These are phyloP conservation scores for Gymnogyps californianus DNA, from an alignment of 2,113 vertebrate species.

Conservation along the genomic window DNA sequence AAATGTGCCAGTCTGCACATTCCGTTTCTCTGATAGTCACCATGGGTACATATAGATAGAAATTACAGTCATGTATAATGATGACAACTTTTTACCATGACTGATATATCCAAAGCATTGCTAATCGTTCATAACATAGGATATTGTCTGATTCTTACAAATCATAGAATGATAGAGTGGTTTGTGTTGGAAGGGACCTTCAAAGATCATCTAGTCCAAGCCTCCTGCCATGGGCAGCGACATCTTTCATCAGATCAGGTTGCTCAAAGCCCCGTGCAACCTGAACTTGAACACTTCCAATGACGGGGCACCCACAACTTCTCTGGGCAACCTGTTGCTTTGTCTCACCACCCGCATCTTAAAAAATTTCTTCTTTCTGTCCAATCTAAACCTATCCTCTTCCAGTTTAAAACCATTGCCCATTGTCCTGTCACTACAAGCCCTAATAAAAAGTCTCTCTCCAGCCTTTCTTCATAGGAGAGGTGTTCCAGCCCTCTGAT, in stretches of 20 bases:
- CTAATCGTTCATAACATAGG: neutral
- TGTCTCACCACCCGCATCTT: too few species aligned
- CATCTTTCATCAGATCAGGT: too few species aligned
- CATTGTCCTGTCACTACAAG: too few species aligned
- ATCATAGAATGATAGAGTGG: neutral
- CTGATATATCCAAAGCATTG: neutral
- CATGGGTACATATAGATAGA: neutral
- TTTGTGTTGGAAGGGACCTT: neutral
- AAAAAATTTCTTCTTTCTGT: too few species aligned
- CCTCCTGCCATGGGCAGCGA: too few species aligned
- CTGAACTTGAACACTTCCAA: too few species aligned
- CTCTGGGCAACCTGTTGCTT: too few species aligned
- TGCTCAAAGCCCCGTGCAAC: too few species aligned
- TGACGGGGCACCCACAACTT: too few species aligned
- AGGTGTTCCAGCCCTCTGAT: neutral
- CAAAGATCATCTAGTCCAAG: neutral
- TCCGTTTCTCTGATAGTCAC: neutral
- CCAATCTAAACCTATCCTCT: too few species aligned
- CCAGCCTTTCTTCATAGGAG: neutral
- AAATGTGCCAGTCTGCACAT: neutral
- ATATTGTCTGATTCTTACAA: neutral
- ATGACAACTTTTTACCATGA: neutral
- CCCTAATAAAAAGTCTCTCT: neutral
- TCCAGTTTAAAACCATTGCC: too few species aligned
- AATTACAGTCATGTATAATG: neutral